These are phyloP conservation scores for Kryptopterus vitreolus DNA, from an alignment of 2,797 vertebrate species.

Conservation along the genomic window DNA sequence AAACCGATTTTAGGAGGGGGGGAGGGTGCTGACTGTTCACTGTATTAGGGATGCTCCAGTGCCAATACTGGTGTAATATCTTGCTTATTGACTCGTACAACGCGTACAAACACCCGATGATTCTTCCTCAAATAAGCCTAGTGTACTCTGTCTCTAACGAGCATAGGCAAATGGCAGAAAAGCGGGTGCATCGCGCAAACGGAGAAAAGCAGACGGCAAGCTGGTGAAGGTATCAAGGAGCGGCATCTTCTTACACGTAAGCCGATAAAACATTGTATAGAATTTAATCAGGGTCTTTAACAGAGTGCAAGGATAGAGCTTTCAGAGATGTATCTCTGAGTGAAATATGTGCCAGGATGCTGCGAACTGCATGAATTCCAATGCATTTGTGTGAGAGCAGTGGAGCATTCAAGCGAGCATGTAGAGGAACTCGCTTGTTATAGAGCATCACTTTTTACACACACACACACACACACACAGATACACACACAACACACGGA, in stretches of 20 bases:
- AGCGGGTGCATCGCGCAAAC: not conserved
- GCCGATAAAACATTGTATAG: too few relatives aligned
- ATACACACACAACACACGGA: not conserved
- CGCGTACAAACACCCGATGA: not conserved
- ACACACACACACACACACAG: not conserved
- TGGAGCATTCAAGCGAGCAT: not conserved
- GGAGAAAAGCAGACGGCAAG: not conserved
- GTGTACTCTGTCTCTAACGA: not conserved
- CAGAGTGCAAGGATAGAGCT: not conserved
- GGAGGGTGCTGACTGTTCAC: not conserved
- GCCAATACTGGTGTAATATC: not conserved
- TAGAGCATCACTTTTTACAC: not conserved
- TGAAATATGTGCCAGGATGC: not conserved
- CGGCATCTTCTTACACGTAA: not conserved
- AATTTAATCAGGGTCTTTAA: not conserved
- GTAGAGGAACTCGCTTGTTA: not conserved
- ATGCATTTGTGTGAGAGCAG: not conserved
- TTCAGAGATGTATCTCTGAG: not conserved
- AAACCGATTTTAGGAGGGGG: not conserved
- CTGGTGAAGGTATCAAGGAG: not conserved
- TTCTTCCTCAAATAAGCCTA: not conserved
- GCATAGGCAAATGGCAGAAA: not conserved
- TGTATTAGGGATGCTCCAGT: not conserved
- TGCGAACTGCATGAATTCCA: not conserved
- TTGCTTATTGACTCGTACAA: not conserved